Evolutionary conservation across 2,797 vertebrate genomes (phyloP).

Genomic region (Hippoglossus hippoglossus): DNA sequence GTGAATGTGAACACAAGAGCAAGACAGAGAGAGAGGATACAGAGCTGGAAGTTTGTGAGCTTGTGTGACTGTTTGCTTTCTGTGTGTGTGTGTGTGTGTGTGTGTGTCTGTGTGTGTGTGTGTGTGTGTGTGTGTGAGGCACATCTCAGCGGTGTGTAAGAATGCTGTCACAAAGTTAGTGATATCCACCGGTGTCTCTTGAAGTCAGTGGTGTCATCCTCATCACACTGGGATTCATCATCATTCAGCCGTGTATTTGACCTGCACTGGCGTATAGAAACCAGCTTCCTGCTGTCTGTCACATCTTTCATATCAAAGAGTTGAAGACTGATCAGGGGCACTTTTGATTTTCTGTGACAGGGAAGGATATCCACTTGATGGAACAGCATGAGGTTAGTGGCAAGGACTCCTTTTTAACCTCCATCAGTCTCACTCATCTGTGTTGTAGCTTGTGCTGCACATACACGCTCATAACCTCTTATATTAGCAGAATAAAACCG

Average conservation of each 20-base stretch:
- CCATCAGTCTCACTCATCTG: conserved; percentile 12
- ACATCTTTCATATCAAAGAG: conserved; percentile 53
- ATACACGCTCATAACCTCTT: not conserved
- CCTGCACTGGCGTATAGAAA: conserved; percentile 38
- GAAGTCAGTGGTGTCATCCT: conserved; percentile 44
- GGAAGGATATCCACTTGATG: conserved; percentile 30
- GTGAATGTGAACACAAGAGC: conserved; percentile 40
- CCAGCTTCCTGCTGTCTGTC: conserved; percentile 37
- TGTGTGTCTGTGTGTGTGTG: not conserved
- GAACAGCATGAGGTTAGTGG: conserved; percentile 28
- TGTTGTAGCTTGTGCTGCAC: not conserved
- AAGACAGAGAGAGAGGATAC: conserved; percentile 1
- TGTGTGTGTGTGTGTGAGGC: not conserved
- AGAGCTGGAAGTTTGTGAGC: too few species aligned
- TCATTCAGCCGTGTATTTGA: conserved; percentile 48
- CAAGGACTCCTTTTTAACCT: conserved; percentile 30
- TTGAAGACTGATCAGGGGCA: conserved; percentile 49
- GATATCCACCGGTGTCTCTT: conserved; percentile 51
- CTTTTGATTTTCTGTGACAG: conserved; percentile 54
- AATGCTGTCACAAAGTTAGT: conserved; percentile 55
- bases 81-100: not conserved
- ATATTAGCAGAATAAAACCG: not conserved
- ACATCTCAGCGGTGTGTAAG: conserved; percentile 30
- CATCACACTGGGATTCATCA: conserved; percentile 53
- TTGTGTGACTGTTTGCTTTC: too few species aligned